Evolutionary conservation across 2,113 vertebrate species (phyloP).

Genomic region (Melanostigma gelatinosum): DNA sequence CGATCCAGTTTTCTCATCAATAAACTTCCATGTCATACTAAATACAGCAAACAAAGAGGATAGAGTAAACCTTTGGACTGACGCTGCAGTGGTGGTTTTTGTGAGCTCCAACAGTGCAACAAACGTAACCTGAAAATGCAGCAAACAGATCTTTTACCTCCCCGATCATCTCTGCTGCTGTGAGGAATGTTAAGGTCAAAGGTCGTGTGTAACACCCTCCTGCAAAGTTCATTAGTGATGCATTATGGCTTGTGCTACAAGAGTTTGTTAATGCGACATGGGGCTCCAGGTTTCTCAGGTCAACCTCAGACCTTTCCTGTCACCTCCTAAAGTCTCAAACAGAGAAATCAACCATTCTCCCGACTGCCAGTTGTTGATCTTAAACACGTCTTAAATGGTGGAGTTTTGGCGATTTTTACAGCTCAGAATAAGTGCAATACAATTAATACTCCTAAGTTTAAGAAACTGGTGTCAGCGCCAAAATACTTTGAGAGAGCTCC

Average conservation of each 20-base stretch:
- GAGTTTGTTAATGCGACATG: constrained; percentile 8
- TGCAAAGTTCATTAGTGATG: constrained; percentile 67
- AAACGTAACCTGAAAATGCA: background rate
- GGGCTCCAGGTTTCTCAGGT: constrained; percentile 25
- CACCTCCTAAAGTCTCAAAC: constrained; percentile 25
- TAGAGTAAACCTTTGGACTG: background rate
- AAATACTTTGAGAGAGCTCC: background rate
- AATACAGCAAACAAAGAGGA: background rate
- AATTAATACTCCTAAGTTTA: background rate
- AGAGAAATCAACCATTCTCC: background rate
- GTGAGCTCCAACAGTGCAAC: background rate
- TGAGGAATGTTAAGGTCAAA: constrained; percentile 57
- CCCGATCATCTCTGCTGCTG: constrained; percentile 45
- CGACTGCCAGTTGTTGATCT: background rate
- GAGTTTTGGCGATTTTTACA: background rate
- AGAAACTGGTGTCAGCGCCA: background rate
- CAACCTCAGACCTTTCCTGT: constrained; percentile 42
- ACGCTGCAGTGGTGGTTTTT: background rate
- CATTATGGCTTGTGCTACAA: constrained; percentile 51
- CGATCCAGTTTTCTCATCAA: background rate
- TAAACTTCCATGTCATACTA: background rate
- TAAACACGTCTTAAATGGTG: background rate
- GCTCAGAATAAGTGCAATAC: background rate
- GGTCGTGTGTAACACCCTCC: constrained; percentile 56
- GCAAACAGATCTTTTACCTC: constrained; percentile 3